Evolutionary conservation across 2,888 invertebrate species (phyloP).

Genomic region (Callyntrura sp.): DNA sequence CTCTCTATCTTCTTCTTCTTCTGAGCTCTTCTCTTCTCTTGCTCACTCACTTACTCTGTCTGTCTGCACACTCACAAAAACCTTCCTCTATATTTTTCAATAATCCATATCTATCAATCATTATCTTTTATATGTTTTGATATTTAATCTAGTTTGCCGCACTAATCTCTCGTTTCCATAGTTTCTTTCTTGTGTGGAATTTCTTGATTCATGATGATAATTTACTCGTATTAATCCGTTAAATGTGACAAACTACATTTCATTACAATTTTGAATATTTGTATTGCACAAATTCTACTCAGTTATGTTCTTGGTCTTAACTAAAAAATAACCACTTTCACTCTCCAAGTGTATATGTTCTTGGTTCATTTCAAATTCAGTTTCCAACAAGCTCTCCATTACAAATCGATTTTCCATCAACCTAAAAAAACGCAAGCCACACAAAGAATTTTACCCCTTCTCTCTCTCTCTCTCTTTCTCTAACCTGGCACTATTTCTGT

Average conservation of each 20-base stretch:
- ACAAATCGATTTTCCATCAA: neutral
- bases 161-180: constrained; percentile 13
- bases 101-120: constrained; percentile 19
- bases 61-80: constrained; percentile 80
- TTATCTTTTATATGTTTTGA: constrained; percentile 2
- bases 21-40: constrained; percentile 79
- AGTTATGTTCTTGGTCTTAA: neutral
- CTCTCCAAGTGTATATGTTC: neutral
- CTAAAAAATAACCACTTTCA: neutral
- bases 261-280: neutral
- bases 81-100: constrained; percentile 22
- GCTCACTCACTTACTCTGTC: constrained; percentile 79
- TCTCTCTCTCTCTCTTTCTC: constrained; percentile 33
- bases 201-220: constrained; percentile 18
- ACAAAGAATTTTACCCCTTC: neutral
- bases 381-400: constrained; percentile 4
- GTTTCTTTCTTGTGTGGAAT: constrained; percentile 22
- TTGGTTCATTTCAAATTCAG: neutral
- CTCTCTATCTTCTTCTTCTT: constrained; percentile 71
- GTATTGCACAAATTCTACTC: constrained; percentile 6
- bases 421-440: constrained; percentile 24
- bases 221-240: constrained; percentile 2
- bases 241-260: neutral
- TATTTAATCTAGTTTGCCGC: constrained; percentile 44
- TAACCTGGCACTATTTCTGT: constrained; percentile 64